Percentiles rank a stretch among this genome's conserved stretches.
These are phyloP conservation scores for Drosophila insularis DNA, from an alignment of 1,140 invertebrate genomes.

Conservation along the genomic window DNA sequence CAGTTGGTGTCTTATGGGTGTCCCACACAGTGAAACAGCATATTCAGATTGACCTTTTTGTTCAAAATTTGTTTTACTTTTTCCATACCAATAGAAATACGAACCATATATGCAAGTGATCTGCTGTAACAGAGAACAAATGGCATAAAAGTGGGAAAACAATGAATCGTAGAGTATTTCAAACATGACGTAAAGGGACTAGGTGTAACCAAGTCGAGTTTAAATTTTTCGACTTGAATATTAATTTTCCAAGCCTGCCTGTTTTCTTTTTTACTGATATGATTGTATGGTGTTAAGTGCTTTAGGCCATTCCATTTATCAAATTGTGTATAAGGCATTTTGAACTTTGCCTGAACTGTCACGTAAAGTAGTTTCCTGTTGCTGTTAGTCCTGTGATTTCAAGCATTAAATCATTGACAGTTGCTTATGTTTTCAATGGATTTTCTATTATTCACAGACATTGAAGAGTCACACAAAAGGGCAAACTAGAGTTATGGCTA, in stretches of 20 bases:
- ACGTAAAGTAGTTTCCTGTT: constrained; percentile 41
- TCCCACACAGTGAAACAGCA: constrained; percentile 17
- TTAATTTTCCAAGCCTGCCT: not conserved
- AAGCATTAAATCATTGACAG: constrained; percentile 73
- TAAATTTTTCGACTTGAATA: not conserved
- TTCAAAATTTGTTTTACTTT: constrained; percentile 10
- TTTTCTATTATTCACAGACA: constrained; percentile 53
- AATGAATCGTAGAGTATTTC: constrained; percentile 1
- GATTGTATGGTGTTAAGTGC: not conserved
- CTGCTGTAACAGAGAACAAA: no score
- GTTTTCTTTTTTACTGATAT: not conserved
- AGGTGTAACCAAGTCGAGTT: no score
- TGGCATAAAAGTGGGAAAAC: no score
- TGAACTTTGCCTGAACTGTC: constrained; percentile 39
- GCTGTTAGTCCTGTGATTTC: constrained; percentile 36
- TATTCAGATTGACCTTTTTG: constrained; percentile 46
- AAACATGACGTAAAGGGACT: constrained; percentile 41
- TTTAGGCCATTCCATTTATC: constrained; percentile 60
- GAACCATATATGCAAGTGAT: not conserved
- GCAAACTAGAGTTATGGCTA: constrained; percentile 47
- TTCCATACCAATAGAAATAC: not conserved
- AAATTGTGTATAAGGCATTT: constrained; percentile 40
- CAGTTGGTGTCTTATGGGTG: not conserved
- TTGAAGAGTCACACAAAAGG: constrained; percentile 6
- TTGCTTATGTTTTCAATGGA: constrained; percentile 73